Evolutionary conservation across 2,113 vertebrate species (phyloP).

Genomic region (Lepus timidus): DNA sequence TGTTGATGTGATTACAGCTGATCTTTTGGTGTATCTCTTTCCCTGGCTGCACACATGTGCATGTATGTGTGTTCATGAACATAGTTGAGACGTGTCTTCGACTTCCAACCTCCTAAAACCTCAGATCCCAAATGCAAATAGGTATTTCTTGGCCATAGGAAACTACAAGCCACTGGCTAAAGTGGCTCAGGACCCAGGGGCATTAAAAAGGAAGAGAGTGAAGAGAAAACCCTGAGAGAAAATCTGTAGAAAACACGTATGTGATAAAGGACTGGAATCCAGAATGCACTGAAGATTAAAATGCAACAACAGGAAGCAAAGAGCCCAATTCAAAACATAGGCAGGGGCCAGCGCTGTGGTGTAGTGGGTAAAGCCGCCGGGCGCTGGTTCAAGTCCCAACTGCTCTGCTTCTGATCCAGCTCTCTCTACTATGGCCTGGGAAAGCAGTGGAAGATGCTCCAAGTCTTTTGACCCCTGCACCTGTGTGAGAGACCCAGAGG

Average conservation of each 20-base stretch:
- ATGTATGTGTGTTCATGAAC: not conserved
- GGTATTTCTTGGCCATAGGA: not conserved
- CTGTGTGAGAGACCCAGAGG: too few relatives aligned
- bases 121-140: not conserved
- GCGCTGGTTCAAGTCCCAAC: too few relatives aligned
- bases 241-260: not conserved
- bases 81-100: not conserved
- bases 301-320: not conserved
- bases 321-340: not conserved
- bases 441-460: too few relatives aligned
- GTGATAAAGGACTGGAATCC: not conserved
- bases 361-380: too few relatives aligned
- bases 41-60: not conserved
- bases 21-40: not conserved
- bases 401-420: too few relatives aligned
- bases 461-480: too few relatives aligned
- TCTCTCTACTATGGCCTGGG: too few relatives aligned
- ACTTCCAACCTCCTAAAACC: not conserved
- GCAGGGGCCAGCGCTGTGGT: too few relatives aligned
- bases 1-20: accelerated
- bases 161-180: not conserved
- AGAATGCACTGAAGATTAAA: not conserved
- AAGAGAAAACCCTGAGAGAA: not conserved
- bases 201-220: not conserved
- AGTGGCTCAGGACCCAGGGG: too few relatives aligned